A percentile compares a stretch with the other conserved stretches of the same genome.
Evolutionary conservation across 2,797 vertebrate genomes (phyloP).

Genomic region (Gymnothorax javanicus): DNA sequence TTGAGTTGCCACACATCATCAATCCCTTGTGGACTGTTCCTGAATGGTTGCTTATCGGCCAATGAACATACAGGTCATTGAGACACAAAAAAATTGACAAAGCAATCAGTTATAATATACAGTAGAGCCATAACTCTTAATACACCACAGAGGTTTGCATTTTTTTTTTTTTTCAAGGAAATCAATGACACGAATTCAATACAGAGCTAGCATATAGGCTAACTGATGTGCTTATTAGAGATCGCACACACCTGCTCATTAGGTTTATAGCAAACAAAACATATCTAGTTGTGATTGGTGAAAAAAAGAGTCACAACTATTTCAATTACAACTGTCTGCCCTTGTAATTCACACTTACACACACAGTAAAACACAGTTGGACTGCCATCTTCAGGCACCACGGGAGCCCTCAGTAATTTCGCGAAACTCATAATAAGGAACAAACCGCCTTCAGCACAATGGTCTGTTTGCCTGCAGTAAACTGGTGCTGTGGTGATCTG

Average conservation of each 20-base stretch:
- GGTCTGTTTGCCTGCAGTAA: not conserved
- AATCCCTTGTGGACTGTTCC: not conserved
- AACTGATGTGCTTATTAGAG: not conserved
- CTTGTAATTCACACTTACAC: not conserved
- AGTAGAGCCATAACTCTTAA: not conserved
- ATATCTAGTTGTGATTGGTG: not conserved
- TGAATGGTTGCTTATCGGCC: not conserved
- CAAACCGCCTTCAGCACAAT: not conserved
- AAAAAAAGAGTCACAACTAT: not conserved
- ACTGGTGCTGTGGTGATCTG: not conserved
- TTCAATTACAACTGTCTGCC: not conserved
- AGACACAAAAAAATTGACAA: not conserved
- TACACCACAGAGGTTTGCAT: not conserved
- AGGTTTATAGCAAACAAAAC: not conserved
- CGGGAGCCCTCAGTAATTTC: not conserved
- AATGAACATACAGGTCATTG: not conserved
- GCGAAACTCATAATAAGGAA: not conserved
- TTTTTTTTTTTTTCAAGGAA: not conserved
- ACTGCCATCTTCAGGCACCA: not conserved
- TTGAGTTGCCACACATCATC: not conserved
- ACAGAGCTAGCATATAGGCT: not conserved
- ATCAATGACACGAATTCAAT: not conserved
- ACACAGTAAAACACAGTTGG: not conserved
- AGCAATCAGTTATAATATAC: not conserved
- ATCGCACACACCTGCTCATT: not conserved